A percentile compares a stretch with the other conserved stretches of the same genome.
Conservation (phyloP, 2,797 vertebrate genomes). For the Cirrhinus molitorella region DNA sequence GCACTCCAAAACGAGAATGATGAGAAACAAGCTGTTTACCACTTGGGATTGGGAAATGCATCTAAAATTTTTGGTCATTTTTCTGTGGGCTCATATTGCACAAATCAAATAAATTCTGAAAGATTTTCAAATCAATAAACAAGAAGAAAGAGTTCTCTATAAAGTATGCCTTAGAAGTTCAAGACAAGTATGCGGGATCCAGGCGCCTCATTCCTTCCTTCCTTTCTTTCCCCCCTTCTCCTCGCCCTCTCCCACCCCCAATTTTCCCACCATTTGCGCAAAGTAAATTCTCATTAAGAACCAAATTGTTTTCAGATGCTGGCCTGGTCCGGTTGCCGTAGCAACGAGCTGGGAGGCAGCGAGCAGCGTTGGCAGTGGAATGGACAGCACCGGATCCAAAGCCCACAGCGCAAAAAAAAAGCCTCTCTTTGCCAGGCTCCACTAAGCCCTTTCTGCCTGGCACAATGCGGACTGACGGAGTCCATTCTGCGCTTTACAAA, state of each 20-base stretch:
- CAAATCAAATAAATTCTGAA: not conserved
- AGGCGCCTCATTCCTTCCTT: slow-evolving; percentile 54
- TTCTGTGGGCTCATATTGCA: not conserved
- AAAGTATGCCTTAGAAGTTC: slow-evolving; percentile 14
- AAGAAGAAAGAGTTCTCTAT: not conserved
- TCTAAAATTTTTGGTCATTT: not conserved
- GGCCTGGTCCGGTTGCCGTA: slow-evolving; percentile 84
- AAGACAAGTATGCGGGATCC: slow-evolving; percentile 47
- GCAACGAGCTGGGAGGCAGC: slow-evolving; percentile 84
- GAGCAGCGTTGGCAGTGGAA: slow-evolving; percentile 80
- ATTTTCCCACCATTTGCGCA: slow-evolving; percentile 88
- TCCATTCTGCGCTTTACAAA: slow-evolving; percentile 79
- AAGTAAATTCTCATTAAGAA: slow-evolving; percentile 86
- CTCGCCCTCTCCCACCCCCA: slow-evolving; percentile 77
- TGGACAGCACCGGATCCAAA: slow-evolving; percentile 82
- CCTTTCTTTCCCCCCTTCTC: slow-evolving; percentile 65
- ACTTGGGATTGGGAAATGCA: slow-evolving; percentile 44
- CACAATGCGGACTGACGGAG: slow-evolving; percentile 84
- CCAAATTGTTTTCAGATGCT: slow-evolving; percentile 90
- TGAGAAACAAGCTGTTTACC: slow-evolving; percentile 59
- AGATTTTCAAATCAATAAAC: slow-evolving; percentile 3
- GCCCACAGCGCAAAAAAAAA: slow-evolving; percentile 80
- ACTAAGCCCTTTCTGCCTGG: slow-evolving; percentile 85
- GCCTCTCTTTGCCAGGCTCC: slow-evolving; percentile 87
- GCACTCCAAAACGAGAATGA: slow-evolving; percentile 59